phyloP scores from a whole-genome alignment of 2,113 vertebrate genomes.

The Rhinogobius similis region DNA sequence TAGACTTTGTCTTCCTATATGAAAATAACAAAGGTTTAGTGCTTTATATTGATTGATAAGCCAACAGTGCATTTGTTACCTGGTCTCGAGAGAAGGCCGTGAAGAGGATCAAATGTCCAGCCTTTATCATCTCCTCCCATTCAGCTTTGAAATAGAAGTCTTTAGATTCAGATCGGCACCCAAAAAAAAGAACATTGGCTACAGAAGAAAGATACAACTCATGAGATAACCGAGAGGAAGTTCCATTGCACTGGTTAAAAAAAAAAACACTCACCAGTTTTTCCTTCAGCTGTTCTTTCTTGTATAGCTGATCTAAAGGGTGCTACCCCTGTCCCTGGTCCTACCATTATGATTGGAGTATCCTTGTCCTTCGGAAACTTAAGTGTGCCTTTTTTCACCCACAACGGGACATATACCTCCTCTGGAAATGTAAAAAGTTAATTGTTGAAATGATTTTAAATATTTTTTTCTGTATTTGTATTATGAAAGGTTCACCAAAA shows the following conservation, averaged over 20 bases:
- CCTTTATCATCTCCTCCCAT: constrained; percentile 81
- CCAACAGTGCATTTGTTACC: constrained; percentile 68
- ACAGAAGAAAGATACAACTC: neutral
- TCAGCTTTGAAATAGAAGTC: constrained; percentile 91
- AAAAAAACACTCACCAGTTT: constrained; percentile 69
- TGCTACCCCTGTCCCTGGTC: constrained; percentile 93
- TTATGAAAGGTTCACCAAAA: neutral
- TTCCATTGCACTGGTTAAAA: no score
- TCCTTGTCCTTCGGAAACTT: constrained; percentile 79
- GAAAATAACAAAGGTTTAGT: neutral
- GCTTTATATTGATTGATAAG: neutral
- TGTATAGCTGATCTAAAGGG: constrained; percentile 91
- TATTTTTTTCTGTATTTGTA: no score
- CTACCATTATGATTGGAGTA: constrained; percentile 88
- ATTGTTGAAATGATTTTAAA: neutral
- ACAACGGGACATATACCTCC: constrained; percentile 81
- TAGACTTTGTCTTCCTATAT: constrained; percentile 89
- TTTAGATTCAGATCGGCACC: constrained; percentile 84
- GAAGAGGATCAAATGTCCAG: constrained; percentile 80
- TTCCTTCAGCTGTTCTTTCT: constrained; percentile 80
- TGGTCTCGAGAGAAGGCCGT: constrained; percentile 95
- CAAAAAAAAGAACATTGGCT: constrained; percentile 90
- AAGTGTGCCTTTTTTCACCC: constrained; percentile 88
- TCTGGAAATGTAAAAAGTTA: constrained; percentile 58
- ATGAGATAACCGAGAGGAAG: neutral